Evolutionary conservation across 1,140 invertebrate species (phyloP).

Genomic region (Pantala flavescens): DNA sequence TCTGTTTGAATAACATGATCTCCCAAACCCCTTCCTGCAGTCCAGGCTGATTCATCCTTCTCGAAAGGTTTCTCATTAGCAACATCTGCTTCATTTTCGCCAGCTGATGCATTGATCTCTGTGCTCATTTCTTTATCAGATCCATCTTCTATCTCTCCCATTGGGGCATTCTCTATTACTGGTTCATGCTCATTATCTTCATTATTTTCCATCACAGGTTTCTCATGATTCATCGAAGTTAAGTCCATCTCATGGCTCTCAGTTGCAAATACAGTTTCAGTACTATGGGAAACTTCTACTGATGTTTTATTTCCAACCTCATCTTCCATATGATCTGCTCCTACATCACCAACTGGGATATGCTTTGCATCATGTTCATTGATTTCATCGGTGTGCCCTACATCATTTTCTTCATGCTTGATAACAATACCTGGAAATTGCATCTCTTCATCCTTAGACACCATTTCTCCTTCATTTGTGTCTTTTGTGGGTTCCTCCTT

Average conservation of each 20-base stretch:
- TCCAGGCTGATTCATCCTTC: too few species aligned
- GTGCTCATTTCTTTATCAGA: not conserved
- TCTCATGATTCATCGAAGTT: too few species aligned
- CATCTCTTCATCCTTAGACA: not conserved
- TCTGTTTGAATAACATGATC: too few species aligned
- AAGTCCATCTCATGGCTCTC: too few species aligned
- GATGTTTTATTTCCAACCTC: not conserved
- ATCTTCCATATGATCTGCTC: not conserved
- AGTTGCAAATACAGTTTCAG: too few species aligned
- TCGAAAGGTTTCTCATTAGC: not conserved
- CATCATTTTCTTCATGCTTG: constrained; percentile 2
- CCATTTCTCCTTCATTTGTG: not conserved
- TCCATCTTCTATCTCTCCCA: not conserved
- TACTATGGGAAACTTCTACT: too few species aligned
- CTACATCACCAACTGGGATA: not conserved
- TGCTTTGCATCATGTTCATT: not conserved
- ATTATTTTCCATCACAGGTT: not conserved
- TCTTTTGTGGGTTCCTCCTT: not conserved
- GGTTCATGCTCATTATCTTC: not conserved
- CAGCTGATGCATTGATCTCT: not conserved
- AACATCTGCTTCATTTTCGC: not conserved
- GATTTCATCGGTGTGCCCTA: not conserved
- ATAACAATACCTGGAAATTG: too few species aligned
- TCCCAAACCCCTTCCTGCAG: too few species aligned
- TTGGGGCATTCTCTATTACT: not conserved